Conservation (phyloP, 1,140 invertebrate genomes). For the Brachionus manjavacas region DNA sequence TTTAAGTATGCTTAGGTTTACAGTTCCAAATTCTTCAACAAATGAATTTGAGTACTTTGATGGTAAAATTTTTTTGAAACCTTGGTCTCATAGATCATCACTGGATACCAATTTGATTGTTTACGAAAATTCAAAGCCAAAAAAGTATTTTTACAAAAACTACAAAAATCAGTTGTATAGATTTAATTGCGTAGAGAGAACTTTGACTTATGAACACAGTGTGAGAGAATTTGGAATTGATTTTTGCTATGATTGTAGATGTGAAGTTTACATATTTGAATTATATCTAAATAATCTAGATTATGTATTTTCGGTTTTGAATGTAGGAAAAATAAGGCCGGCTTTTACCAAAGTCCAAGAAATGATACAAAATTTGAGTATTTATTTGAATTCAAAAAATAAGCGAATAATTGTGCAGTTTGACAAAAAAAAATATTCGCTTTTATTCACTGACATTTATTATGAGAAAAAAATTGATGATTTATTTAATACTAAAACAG, state of each 20-base stretch:
- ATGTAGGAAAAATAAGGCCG: neutral
- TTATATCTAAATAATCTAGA: neutral
- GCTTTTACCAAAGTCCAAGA: neutral
- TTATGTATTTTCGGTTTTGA: neutral
- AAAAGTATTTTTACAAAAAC: neutral
- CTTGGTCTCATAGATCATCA: neutral
- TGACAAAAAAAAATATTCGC: neutral
- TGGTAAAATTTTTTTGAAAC: neutral
- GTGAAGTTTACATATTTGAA: constrained; percentile 1
- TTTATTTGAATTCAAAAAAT: neutral
- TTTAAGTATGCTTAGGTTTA: constrained; percentile 2
- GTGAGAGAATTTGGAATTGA: neutral
- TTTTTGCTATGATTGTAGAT: constrained; percentile 3
- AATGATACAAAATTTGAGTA: neutral
- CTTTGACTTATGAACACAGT: neutral
- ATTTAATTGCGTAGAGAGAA: neutral
- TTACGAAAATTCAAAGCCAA: neutral
- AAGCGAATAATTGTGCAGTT: neutral
- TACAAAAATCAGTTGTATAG: neutral
- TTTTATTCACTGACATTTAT: neutral
- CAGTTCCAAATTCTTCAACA: neutral
- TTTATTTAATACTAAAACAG: neutral
- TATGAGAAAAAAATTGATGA: constrained; percentile 2
- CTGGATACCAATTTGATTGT: neutral
- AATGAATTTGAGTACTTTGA: neutral